Conservation (phyloP, 2,113 vertebrate species). For the Athene cunicularia region DNA sequence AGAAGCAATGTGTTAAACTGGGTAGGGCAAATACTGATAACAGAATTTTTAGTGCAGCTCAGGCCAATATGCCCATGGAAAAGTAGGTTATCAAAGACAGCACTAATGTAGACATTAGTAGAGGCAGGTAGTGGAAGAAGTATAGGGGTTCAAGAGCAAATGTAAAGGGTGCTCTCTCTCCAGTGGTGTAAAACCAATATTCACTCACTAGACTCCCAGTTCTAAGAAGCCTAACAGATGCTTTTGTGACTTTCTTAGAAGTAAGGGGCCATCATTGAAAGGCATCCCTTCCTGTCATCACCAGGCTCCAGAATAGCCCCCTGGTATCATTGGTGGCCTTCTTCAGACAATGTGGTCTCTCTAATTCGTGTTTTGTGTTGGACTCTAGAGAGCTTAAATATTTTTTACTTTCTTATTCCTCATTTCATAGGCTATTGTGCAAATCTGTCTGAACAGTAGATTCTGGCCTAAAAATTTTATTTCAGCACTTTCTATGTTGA, state of each 20-base stretch:
- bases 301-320: background rate
- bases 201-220: background rate
- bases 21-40: background rate
- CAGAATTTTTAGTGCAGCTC: background rate
- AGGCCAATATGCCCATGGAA: background rate
- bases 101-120: background rate
- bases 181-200: background rate
- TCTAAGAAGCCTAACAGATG: background rate
- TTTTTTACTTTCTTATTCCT: background rate
- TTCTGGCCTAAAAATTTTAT: background rate
- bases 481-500: background rate
- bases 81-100: background rate
- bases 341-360: background rate
- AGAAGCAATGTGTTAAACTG: background rate
- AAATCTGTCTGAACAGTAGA: background rate
- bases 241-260: background rate
- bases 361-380: background rate
- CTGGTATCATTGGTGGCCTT: background rate
- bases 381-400: background rate
- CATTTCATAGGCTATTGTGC: background rate
- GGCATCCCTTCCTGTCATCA: background rate
- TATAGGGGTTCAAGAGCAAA: background rate
- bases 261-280: background rate
- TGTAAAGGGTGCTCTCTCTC: background rate
- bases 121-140: background rate